A percentile compares a stretch with the other conserved stretches of the same genome.
phyloP scores from a whole-genome alignment of 2,888 invertebrate species.

The Temnothorax unifasciatus region DNA sequence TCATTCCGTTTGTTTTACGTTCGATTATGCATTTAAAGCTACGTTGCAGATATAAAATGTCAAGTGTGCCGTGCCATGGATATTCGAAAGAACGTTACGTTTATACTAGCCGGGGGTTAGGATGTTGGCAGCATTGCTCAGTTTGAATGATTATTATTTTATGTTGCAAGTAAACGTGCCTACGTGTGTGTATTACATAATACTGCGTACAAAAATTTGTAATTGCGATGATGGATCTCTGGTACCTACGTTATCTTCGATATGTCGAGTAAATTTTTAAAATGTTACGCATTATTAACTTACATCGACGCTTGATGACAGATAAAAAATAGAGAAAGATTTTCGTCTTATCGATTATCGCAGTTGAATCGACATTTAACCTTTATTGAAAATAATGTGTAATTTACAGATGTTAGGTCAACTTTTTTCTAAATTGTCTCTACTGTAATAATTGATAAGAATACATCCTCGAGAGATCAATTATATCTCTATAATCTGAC shows the following conservation, averaged over 20 bases:
- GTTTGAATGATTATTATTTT: neutral
- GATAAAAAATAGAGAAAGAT: no score
- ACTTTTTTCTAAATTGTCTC: neutral
- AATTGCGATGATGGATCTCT: neutral
- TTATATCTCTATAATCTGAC: neutral
- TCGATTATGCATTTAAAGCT: neutral
- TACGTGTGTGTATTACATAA: neutral
- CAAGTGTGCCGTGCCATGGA: neutral
- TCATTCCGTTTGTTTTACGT: neutral
- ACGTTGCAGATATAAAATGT: neutral
- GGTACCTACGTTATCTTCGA: neutral
- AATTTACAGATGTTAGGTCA: neutral
- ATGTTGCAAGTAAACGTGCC: neutral
- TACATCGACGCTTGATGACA: no score
- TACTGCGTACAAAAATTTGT: neutral
- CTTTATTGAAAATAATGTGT: neutral
- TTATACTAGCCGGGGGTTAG: neutral
- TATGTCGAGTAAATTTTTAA: conserved; percentile 4
- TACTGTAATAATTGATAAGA: neutral
- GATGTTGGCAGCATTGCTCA: neutral
- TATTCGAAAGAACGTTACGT: neutral
- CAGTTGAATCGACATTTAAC: no score
- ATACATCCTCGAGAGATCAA: neutral
- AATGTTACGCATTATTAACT: neutral
- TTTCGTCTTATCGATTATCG: no score